These are phyloP conservation scores for Lepidurus couesii DNA, from an alignment of 1,140 invertebrate species.

Conservation along the genomic window DNA sequence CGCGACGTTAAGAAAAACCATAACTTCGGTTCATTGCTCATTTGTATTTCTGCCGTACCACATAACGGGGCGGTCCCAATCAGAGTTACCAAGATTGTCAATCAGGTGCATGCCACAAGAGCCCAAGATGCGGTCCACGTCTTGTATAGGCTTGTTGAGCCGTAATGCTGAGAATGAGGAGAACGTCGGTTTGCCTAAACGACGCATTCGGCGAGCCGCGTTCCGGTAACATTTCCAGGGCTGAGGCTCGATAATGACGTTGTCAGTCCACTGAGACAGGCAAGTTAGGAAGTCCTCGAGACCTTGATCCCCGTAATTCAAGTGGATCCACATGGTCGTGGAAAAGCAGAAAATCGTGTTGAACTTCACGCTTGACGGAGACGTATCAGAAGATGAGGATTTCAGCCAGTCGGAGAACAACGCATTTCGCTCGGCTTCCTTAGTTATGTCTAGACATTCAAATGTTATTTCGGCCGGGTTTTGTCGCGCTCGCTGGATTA, in stretches of 20 bases:
- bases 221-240: conserved; percentile 72
- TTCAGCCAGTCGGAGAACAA: conserved; percentile 27
- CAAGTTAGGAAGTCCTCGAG: conserved; percentile 50
- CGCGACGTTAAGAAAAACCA: too few relatives aligned
- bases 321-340: conserved; percentile 80
- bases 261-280: conserved; percentile 51
- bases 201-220: conserved; percentile 62
- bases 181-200: conserved; percentile 53
- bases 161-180: conserved; percentile 52
- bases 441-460: conserved; percentile 57
- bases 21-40: background rate
- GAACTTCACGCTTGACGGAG: conserved; percentile 50
- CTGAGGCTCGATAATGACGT: conserved; percentile 70
- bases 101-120: conserved; percentile 45
- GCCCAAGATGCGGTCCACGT: conserved; percentile 56
- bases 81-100: conserved; percentile 32
- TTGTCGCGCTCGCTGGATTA: conserved; percentile 61
- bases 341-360: conserved; percentile 71
- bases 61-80: conserved; percentile 32
- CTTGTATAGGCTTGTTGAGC: conserved; percentile 53
- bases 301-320: conserved; percentile 69
- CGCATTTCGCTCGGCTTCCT: conserved; percentile 38
- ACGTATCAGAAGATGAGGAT: background rate
- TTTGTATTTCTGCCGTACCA: conserved; percentile 30
- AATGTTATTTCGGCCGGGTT: conserved; percentile 52